Percentiles rank a stretch among this genome's conserved stretches.
These are phyloP conservation scores for Carcina quercana DNA, from an alignment of 2,888 invertebrate species.

Conservation along the genomic window DNA sequence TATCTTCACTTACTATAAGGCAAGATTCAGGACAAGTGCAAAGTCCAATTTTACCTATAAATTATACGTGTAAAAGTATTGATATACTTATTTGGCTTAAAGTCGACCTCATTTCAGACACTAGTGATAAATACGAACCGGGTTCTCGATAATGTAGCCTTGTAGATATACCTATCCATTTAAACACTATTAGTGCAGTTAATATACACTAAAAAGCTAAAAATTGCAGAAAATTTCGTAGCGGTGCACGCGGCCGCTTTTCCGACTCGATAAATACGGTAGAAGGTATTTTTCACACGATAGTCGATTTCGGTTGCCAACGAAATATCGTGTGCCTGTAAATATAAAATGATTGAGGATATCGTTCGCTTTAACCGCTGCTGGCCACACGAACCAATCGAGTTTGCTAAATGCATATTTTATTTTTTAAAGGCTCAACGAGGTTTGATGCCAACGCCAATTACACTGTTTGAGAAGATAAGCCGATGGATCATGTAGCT, in stretches of 20 bases:
- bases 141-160: too few species aligned
- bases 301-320: constrained; percentile 18
- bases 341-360: constrained; percentile 9
- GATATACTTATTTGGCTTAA: too few species aligned
- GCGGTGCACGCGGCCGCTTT: neutral
- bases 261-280: constrained; percentile 10
- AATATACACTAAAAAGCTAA: neutral
- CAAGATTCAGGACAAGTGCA: too few species aligned
- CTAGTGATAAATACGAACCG: too few species aligned
- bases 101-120: too few species aligned
- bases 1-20: too few species aligned
- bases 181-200: neutral
- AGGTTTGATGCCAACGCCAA: too few species aligned
- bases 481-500: too few species aligned
- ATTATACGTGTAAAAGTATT: too few species aligned
- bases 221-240: neutral
- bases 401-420: neutral
- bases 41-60: too few species aligned
- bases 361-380: constrained; percentile 4
- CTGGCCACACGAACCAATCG: neutral
- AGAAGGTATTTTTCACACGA: constrained; percentile 16
- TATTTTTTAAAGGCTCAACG: neutral
- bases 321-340: constrained; percentile 15
- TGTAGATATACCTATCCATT: neutral
- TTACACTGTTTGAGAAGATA: too few species aligned